These are phyloP conservation scores for Andrena praecox DNA, from an alignment of 2,888 invertebrate species.

Conservation along the genomic window DNA sequence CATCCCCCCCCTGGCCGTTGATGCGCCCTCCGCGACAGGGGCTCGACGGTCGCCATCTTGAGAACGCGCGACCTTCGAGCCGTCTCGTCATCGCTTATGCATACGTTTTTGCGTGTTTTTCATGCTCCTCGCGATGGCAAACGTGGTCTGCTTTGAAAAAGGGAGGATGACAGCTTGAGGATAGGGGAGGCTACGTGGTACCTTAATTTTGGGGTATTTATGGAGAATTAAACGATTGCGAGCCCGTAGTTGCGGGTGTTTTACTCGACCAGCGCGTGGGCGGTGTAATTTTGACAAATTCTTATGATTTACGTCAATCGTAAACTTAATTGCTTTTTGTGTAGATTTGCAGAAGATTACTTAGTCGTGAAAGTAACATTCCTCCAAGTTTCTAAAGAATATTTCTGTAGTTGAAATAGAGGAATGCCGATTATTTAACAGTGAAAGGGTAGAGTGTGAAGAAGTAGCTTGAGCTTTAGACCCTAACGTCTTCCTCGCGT, in stretches of 20 bases:
- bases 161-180: too few species aligned
- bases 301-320: background rate
- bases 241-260: background rate
- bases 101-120: slow-evolving; percentile 7
- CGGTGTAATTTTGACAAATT: background rate
- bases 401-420: too few species aligned
- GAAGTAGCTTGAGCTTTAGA: background rate
- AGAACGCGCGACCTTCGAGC: slow-evolving; percentile 35
- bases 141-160: background rate
- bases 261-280: background rate
- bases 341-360: background rate
- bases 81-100: slow-evolving; percentile 46
- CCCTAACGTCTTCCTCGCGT: slow-evolving; percentile 24
- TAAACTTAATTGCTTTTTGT: background rate
- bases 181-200: background rate
- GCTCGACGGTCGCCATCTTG: slow-evolving; percentile 62
- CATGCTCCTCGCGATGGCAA: background rate
- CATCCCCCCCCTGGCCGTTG: slow-evolving; percentile 13
- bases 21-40: slow-evolving; percentile 29
- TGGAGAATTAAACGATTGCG: background rate
- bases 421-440: background rate
- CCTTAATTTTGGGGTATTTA: background rate
- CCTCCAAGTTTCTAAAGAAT: background rate
- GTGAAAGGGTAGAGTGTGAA: background rate
- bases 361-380: background rate